Evolutionary conservation across 2,113 vertebrate genomes (phyloP), one percentile per base, ranked within the genome.

Genomic region (Macheiramphus alcinus): DNA sequence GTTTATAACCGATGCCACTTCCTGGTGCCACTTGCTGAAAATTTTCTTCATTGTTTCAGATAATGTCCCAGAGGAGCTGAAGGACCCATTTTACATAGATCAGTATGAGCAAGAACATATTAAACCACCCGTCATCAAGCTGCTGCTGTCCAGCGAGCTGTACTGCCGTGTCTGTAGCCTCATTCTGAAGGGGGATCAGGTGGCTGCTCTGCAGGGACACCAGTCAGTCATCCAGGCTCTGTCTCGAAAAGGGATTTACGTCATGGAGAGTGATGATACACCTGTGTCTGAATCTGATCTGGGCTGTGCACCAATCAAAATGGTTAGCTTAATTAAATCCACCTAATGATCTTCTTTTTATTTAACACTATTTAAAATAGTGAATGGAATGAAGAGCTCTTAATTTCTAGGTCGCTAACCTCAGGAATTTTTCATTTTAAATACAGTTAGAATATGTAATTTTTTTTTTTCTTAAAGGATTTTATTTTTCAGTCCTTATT

Each of bases 101-200:
- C 99, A 99, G 81, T 99, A 99, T 66, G 99, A 99, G 72, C 99
- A 99, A 89, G 99, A 99, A 63, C 99, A 99, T 95, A 99, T 99
- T 92, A 99, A 99, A 63, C 99, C 99, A 1, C 98, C 98, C 0
- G 98, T 99, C 86, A 98, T 99, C 97, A 98, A 95, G 73, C 98
- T 99, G 88, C 98, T 99, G 91, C 98, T 99, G 86, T 99, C 99
- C 50, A 98, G 98, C 2, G 99, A 99, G 98, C 98, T 99, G 26
- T 99, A 99, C 98, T 99, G 98, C 94, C 98, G 98, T 0, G 99
- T 99, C 52, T 99, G 99, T 72, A 98, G 98, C 85, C 98, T 99
- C 86, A 99, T 99, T 94, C 98, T 99, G 90, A 98, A 98, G 59
- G 98, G 99, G 29, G 99, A 99, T 90, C 99, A 99, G 98, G 98